Conservation (phyloP, 1,140 invertebrate species). For the Nasonia vitripennis region DNA sequence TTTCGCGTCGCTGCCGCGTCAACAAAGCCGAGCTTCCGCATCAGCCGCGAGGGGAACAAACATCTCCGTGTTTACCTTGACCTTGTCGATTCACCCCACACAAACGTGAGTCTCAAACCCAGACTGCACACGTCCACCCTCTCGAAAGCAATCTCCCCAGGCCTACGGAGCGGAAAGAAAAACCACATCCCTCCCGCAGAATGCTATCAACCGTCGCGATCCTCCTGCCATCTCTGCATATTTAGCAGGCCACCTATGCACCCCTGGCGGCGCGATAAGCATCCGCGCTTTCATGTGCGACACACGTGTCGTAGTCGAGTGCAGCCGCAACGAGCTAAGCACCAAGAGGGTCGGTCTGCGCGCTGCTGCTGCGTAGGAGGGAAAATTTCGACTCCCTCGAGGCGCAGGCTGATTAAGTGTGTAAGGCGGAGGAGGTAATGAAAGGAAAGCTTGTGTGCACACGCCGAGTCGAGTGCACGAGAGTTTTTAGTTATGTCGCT, state of each 20-base stretch:
- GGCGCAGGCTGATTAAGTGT: not conserved
- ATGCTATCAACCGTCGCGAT: conserved; percentile 28
- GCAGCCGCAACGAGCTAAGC: conserved; percentile 6
- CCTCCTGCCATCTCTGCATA: conserved; percentile 7
- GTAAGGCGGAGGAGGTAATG: not conserved
- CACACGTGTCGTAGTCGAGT: not conserved
- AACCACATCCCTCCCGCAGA: not conserved
- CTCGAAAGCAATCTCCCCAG: not conserved
- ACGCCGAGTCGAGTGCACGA: not conserved
- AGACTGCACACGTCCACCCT: not conserved
- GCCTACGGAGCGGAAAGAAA: not conserved
- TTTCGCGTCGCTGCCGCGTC: no score
- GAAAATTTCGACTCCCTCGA: conserved; percentile 22
- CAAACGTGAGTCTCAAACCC: no score
- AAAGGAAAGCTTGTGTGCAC: conserved; percentile 4
- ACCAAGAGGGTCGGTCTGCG: not conserved
- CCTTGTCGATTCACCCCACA: no score
- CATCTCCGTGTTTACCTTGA: not conserved
- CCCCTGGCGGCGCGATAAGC: not conserved
- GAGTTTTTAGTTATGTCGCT: not conserved
- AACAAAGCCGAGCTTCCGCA: no score
- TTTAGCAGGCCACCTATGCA: not conserved
- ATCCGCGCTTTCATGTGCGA: conserved; percentile 1
- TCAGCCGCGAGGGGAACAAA: not conserved
- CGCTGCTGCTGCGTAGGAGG: not conserved